Conservation (phyloP, 2,797 vertebrate species). For the Bucorvus abyssinicus region DNA sequence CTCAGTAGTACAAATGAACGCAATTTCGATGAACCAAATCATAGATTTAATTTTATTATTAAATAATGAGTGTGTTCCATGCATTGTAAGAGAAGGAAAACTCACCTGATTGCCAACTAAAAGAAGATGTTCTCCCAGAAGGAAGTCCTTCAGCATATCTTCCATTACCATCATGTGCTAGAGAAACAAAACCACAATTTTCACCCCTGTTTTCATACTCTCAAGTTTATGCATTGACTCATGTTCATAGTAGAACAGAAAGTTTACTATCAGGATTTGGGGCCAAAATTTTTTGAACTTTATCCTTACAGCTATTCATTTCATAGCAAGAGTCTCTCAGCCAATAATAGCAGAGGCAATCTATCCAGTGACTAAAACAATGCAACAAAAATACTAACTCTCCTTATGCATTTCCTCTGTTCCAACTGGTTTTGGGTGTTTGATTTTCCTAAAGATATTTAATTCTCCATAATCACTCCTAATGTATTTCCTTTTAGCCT, state of each 20-base stretch:
- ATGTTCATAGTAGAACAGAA: background rate
- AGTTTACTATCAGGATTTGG: background rate
- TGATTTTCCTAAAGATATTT: background rate
- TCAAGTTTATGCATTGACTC: background rate
- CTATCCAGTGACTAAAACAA: background rate
- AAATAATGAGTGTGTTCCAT: background rate
- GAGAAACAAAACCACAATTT: slow-evolving; percentile 7
- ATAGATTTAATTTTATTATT: background rate
- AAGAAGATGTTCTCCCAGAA: slow-evolving; percentile 94
- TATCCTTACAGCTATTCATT: background rate
- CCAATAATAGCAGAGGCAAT: background rate
- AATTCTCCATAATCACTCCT: background rate
- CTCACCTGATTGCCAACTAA: slow-evolving; percentile 98
- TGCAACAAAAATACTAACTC: background rate
- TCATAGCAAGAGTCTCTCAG: background rate
- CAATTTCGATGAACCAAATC: background rate
- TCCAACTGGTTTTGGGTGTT: background rate
- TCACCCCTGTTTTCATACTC: background rate
- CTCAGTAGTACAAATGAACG: background rate
- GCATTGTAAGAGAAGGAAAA: background rate
- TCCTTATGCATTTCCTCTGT: background rate
- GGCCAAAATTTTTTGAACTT: background rate
- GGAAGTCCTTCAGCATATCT: slow-evolving; percentile 97
- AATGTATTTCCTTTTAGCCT: background rate
- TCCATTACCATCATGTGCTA: slow-evolving; percentile 97